Base-by-base conservation (phyloP, 2,113 vertebrate genomes). In the Pao palembangensis region DNA sequence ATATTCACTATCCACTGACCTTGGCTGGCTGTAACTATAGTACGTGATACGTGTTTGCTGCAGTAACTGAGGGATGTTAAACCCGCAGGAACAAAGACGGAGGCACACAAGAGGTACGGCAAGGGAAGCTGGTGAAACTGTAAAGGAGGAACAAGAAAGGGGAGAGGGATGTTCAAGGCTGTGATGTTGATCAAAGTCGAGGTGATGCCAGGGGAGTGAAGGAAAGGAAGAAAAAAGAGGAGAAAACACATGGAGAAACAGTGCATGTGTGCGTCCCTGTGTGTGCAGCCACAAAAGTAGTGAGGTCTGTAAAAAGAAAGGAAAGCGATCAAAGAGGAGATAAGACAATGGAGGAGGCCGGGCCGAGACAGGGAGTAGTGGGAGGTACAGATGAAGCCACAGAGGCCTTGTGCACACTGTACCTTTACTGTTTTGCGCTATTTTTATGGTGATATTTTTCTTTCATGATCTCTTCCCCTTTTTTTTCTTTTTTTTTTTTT, bases 161-260 rank as follows among this genome's bases (percentile, higher is more conserved):
- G 61, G 54, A 57, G 68, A 58, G 55, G 57, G 74, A 61, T 75
- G 79, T 66, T 69, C 51, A 64, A 77, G 73, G 61, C 62, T 81
- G 72, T 78, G 71, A 83, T 81, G 73, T 68, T 76, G 87, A 90
- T 89, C 85, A 90, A 85, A 90, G 87, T 65, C 49, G 61, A 25
- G 73, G 72, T 75, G 81, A 79, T 72, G 80, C 62, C 74, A 55
- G 78, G 73, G 75, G 71, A 85, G 65, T 49, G 43, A 64, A 53
- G 61, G 60, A 58, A 61, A 34, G 68, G 67, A 61, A 73, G 58
- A 78, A 63, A 71, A 61, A 58, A 60, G 49, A 73, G 71, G 62
- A 72, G 68, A 64, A 76, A n/a, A 18, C 54, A 65, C 49, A 53
- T 20, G 18, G 54, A 55, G 16, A n/a, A 28, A 34, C 31, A 5